Percentiles rank a stretch among this genome's conserved stretches.
These are phyloP conservation scores for Andricus quercusramuli DNA, from an alignment of 2,888 invertebrate species.

Conservation along the genomic window DNA sequence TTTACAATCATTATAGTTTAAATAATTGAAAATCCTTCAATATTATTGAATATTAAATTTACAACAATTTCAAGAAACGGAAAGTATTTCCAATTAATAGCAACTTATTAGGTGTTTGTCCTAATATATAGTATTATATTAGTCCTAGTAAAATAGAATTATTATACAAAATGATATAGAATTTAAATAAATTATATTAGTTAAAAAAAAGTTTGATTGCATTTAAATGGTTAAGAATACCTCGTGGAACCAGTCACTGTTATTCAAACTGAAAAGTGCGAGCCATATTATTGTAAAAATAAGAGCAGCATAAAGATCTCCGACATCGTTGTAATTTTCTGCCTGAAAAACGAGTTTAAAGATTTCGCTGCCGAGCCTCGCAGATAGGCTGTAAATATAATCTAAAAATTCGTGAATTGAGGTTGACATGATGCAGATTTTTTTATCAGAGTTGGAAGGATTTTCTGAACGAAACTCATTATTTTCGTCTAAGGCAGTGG, in stretches of 20 bases:
- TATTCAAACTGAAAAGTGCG: background rate
- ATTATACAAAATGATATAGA: too few species aligned
- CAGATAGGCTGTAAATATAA: background rate
- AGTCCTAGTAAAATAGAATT: too few species aligned
- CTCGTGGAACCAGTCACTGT: background rate
- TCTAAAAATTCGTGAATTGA: background rate
- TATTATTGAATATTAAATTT: too few species aligned
- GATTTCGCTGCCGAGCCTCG: background rate
- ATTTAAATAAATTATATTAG: too few species aligned
- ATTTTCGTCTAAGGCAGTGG: background rate
- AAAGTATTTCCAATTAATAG: too few species aligned
- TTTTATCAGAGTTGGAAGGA: background rate
- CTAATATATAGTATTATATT: too few species aligned
- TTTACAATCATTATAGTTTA: too few species aligned
- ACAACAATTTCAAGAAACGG: too few species aligned
- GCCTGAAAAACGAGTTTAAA: constrained; percentile 1
- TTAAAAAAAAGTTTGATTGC: too few species aligned
- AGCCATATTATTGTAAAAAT: background rate
- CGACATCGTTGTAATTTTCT: background rate
- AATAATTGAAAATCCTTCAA: too few species aligned
- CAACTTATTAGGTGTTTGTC: too few species aligned
- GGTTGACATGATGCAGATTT: background rate
- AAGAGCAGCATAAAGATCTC: background rate
- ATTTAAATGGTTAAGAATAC: background rate
- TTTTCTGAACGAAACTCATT: background rate